A percentile compares a stretch with the other conserved stretches of the same genome.
Evolutionary conservation across 2,888 invertebrate genomes (phyloP).

Genomic region (Agelastica alni): DNA sequence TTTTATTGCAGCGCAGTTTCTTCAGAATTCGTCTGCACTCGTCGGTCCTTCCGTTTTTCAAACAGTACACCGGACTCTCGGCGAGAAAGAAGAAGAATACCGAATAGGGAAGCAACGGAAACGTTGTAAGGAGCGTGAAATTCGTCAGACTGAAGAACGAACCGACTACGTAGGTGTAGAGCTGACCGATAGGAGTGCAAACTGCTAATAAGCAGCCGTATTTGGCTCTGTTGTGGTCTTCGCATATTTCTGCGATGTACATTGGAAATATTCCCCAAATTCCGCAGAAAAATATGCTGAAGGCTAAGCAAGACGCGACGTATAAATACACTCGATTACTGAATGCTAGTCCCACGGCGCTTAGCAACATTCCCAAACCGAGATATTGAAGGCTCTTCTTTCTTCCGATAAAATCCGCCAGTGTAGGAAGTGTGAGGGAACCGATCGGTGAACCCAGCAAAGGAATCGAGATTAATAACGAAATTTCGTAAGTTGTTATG

Average conservation of each 20-base stretch:
- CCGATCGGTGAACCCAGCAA: constrained; percentile 27
- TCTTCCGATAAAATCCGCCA: constrained; percentile 57
- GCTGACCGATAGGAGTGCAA: constrained; percentile 5
- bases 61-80: constrained; percentile 15
- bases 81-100: constrained; percentile 7
- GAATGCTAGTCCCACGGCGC: constrained; percentile 25
- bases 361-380: constrained; percentile 66
- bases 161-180: constrained; percentile 16
- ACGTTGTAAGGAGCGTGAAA: constrained; percentile 14
- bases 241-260: constrained; percentile 22
- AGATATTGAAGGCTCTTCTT: constrained; percentile 68
- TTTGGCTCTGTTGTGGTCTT: constrained; percentile 23
- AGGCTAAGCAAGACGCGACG: neutral
- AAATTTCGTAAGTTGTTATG: constrained; percentile 29
- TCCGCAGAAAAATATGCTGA: neutral
- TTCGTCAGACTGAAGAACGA: constrained; percentile 1
- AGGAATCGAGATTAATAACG: constrained; percentile 31
- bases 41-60: neutral
- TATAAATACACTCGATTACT: constrained; percentile 19
- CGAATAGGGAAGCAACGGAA: constrained; percentile 1
- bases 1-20: constrained; percentile 12
- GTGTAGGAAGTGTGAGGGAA: constrained; percentile 25
- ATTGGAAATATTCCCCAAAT: constrained; percentile 4
- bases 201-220: constrained; percentile 13
- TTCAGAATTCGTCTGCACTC: constrained; percentile 5